Evolutionary conservation across 2,888 invertebrate genomes (phyloP).

Genomic region (Tetranychus piercei): DNA sequence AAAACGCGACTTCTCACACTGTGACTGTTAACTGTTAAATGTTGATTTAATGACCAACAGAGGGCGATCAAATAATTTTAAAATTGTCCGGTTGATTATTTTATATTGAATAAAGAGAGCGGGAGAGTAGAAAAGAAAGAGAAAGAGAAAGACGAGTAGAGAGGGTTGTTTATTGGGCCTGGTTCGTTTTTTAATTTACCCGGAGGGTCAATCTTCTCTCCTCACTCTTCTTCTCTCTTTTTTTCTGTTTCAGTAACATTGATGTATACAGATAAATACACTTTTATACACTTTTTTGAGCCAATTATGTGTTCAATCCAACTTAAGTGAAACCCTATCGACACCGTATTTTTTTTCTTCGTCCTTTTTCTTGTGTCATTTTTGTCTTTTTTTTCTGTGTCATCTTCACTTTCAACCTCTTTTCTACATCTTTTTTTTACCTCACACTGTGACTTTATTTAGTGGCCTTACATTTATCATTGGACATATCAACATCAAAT

Average conservation of each 20-base stretch:
- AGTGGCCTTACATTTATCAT: background rate
- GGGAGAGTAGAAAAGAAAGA: background rate
- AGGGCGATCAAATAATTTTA: background rate
- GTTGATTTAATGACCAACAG: background rate
- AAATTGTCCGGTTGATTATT: background rate
- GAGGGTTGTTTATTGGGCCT: constrained; percentile 1
- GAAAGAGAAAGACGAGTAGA: background rate
- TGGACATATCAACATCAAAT: background rate
- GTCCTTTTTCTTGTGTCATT: background rate
- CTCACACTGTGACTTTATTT: too few relatives aligned
- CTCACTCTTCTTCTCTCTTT: background rate
- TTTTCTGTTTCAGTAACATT: background rate
- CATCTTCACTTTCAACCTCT: background rate
- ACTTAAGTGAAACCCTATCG: background rate
- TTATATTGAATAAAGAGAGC: background rate
- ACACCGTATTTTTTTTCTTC: background rate
- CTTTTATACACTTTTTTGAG: background rate
- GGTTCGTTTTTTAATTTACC: constrained; percentile 1
- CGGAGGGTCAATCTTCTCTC: background rate
- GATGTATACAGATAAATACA: background rate
- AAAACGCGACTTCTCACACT: too few relatives aligned
- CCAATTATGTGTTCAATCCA: background rate
- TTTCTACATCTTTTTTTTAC: background rate
- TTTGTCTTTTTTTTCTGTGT: background rate
- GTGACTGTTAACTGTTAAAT: background rate